Conservation (phyloP, 2,888 invertebrate species). For the Sussaba pulchella region DNA sequence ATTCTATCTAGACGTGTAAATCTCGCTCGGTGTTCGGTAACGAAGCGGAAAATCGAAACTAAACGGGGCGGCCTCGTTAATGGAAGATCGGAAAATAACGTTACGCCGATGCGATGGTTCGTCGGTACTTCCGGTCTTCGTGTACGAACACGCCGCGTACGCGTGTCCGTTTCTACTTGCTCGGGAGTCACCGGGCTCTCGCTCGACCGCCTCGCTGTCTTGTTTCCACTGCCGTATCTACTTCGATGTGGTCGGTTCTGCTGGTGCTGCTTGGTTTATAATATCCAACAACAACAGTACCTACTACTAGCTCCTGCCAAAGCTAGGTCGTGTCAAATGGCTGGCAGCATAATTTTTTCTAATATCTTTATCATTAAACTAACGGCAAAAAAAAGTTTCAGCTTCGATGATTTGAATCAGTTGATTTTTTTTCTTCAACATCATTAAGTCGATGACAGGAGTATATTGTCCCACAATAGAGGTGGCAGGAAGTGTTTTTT, state of each 20-base stretch:
- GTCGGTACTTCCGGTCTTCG: conserved; percentile 59
- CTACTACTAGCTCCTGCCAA: no score
- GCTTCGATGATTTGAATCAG: no score
- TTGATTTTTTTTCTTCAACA: no score
- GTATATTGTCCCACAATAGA: no score
- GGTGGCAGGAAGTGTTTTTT: no score
- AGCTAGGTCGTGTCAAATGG: no score
- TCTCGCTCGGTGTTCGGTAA: conserved; percentile 81
- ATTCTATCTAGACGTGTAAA: conserved; percentile 81
- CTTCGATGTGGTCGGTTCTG: conserved; percentile 12
- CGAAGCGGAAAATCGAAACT: conserved; percentile 83
- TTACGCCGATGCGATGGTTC: conserved; percentile 59
- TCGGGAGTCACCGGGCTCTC: conserved; percentile 11
- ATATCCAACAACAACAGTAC: no score
- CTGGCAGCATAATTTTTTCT: no score
- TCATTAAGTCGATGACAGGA: no score
- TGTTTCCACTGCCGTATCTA: conserved; percentile 31
- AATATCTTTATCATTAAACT: no score
- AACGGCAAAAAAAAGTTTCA: no score
- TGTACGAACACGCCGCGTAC: conserved; percentile 22
- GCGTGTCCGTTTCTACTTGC: conserved; percentile 27
- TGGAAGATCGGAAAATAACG: conserved; percentile 67
- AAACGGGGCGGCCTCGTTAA: conserved; percentile 75
- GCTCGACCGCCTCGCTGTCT: conserved; percentile 41
- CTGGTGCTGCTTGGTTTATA: conserved; percentile 4